phyloP scores from a whole-genome alignment of 2,113 vertebrate species.

The Dipodomys ordii region DNA sequence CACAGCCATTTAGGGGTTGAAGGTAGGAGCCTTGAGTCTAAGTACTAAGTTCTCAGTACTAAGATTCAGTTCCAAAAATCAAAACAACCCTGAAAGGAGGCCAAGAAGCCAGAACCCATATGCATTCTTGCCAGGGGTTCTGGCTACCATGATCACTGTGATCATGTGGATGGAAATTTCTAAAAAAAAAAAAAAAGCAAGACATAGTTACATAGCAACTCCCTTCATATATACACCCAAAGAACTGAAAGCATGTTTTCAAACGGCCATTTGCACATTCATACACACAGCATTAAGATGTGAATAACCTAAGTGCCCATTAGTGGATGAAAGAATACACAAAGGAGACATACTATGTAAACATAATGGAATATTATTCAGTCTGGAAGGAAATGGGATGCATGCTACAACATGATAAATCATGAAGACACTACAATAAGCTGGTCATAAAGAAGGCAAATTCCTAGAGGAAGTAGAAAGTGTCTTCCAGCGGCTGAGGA shows the following conservation, averaged over 20 bases:
- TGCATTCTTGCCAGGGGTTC: neutral
- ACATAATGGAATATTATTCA: fast-evolving
- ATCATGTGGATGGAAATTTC: too few relatives aligned
- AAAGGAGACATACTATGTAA: fast-evolving
- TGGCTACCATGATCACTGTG: neutral
- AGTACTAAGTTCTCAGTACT: neutral
- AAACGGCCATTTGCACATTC: neutral
- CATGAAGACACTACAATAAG: neutral
- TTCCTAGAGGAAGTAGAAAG: neutral
- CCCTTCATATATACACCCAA: neutral
- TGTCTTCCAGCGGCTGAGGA: too few relatives aligned
- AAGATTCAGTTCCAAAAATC: neutral
- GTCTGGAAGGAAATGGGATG: neutral
- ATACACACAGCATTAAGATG: neutral
- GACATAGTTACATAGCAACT: too few relatives aligned
- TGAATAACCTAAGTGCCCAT: too few relatives aligned
- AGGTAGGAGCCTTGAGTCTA: neutral
- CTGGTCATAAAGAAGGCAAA: neutral
- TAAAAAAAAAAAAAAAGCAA: neutral
- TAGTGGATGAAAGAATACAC: fast-evolving
- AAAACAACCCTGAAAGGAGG: neutral
- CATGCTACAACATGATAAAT: too few relatives aligned
- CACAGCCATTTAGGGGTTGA: neutral
- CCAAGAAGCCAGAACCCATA: neutral
- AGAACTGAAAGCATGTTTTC: fast-evolving